Evolutionary conservation across 2,888 invertebrate species (phyloP), one percentile per base, ranked within the genome.

Genomic region (Matsumyia berberina): DNA sequence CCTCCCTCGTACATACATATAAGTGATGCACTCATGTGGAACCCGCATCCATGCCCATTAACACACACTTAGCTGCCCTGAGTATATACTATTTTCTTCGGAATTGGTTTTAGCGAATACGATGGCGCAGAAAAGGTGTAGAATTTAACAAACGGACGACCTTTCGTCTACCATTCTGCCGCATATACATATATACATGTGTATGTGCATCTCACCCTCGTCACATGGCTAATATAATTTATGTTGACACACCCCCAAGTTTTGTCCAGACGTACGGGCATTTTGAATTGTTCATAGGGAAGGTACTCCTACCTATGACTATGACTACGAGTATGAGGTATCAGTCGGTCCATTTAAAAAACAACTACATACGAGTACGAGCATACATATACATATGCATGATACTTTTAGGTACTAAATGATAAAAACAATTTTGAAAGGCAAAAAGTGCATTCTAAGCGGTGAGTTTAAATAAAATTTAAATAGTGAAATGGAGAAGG

Each of bases 241-340:
- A 76, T 51, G 49, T 67, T 67, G 67, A 69, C 77, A 77, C 77
- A 69, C 77, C 67, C 77, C 69, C 60, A 15, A 33, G 12, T 44
- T 60, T 53, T 51, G 35, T 39, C 69, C 69, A 58, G 46, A 58
- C 69, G 35, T 53, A 74, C 37, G 64, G 44, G 55, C 74, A 74
- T 44, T 73, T 46, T 46, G 55, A 17, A 42, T 5, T 46, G 24
- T 24, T 24, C 24, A 24, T 24, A 24, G 24, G 24, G 24, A n/a
- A 24, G 24, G 24, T 24, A 24, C 24, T 3, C 24, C 24, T 24
- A 24, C 24, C 24, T 24, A 24, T 3, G 24, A 24, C 2, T 24
- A 24, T 4, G 24, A 24, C 24, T 24, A 24, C 7, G 5, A 49
- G n/a, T 49, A 19, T 4, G 17, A 42, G 12, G 35, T 15, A n/a